Evolutionary conservation across 2,797 vertebrate species (phyloP).

Genomic region (Bryconaethiops microstoma): DNA sequence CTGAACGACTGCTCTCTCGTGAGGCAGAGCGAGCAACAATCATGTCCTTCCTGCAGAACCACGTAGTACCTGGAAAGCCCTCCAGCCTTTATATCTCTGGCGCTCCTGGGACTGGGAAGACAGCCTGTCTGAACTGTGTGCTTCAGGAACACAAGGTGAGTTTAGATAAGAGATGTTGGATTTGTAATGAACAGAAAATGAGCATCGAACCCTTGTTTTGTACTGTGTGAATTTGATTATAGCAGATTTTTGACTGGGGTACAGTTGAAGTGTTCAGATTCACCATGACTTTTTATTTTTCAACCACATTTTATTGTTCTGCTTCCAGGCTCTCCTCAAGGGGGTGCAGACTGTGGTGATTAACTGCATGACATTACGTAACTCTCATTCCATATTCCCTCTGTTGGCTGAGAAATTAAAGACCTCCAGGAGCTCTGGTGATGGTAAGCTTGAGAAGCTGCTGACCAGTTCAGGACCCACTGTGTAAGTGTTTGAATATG

Average conservation of each 20-base stretch:
- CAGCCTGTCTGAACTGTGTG: conserved; percentile 86
- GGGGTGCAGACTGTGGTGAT: conserved; percentile 78
- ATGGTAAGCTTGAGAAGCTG: conserved; percentile 78
- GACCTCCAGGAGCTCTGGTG: conserved; percentile 60
- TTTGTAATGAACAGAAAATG: background rate
- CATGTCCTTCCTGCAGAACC: conserved; percentile 80
- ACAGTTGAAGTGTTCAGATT: no score
- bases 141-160: conserved; percentile 86
- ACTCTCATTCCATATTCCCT: conserved; percentile 85
- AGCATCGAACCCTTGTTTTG: background rate
- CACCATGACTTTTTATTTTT: no score
- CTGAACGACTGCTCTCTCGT: conserved; percentile 83
- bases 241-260: no score
- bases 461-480: conserved; percentile 80
- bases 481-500: conserved; percentile 80
- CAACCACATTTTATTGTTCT: background rate
- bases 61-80: conserved; percentile 70
- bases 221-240: no score
- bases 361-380: conserved; percentile 93
- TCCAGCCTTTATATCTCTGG: conserved; percentile 94
- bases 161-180: background rate
- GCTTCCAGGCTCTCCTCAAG: conserved; percentile 75
- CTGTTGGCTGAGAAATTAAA: conserved; percentile 82
- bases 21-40: conserved; percentile 80
- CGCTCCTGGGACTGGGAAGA: conserved; percentile 93